Evolutionary conservation across 2,888 invertebrate species (phyloP).

Genomic region (Eilema caniola): DNA sequence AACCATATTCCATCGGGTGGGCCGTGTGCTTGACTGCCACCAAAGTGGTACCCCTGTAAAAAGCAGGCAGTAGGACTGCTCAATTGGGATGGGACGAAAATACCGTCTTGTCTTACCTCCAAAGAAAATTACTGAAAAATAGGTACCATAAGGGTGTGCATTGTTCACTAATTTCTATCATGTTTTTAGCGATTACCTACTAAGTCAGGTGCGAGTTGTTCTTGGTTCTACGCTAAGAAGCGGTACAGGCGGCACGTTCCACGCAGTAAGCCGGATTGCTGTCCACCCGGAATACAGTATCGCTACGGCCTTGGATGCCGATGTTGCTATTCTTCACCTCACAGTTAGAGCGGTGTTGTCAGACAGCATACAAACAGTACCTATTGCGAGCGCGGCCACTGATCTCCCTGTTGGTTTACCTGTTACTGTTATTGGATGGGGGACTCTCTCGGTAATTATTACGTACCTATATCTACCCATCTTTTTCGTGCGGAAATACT

Average conservation of each 20-base stretch:
- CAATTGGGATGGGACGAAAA: too few species aligned
- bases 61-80: too few species aligned
- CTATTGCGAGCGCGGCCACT: conserved; percentile 56
- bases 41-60: too few species aligned
- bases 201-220: background rate
- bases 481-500: background rate
- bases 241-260: background rate
- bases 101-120: too few species aligned
- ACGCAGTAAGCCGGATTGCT: background rate
- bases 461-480: background rate
- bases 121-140: too few species aligned
- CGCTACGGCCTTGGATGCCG: conserved; percentile 45
- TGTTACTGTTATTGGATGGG: conserved; percentile 64
- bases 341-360: conserved; percentile 42
- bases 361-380: conserved; percentile 43
- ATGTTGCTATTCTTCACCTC: conserved; percentile 64
- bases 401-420: conserved; percentile 42
- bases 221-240: background rate
- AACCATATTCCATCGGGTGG: too few species aligned
- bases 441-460: conserved; percentile 53
- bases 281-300: conserved; percentile 53
- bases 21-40: too few species aligned
- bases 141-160: too few species aligned
- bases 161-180: background rate
- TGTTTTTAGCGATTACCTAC: background rate